These are phyloP conservation scores for Uropetala carovei DNA, from an alignment of 2,888 invertebrate genomes.

Conservation along the genomic window DNA sequence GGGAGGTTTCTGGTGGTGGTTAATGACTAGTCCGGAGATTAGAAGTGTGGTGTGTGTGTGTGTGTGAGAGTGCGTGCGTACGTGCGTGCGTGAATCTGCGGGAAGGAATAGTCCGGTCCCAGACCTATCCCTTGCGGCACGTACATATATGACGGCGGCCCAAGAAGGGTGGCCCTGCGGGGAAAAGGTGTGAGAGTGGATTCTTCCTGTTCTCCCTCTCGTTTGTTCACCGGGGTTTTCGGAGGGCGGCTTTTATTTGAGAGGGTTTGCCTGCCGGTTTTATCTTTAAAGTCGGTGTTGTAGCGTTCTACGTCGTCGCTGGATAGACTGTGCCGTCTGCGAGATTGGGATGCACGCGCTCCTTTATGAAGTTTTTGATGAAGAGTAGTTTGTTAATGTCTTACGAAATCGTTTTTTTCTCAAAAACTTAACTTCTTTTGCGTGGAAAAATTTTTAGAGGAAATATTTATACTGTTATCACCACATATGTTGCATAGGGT, in stretches of 20 bases:
- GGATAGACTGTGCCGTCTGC: not conserved
- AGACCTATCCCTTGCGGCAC: too few relatives aligned
- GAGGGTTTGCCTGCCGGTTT: not conserved
- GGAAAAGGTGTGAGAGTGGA: not conserved
- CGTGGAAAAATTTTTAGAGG: too few relatives aligned
- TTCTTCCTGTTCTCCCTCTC: not conserved
- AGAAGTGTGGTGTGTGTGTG: not conserved
- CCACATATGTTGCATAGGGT: too few relatives aligned
- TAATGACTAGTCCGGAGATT: slow-evolving; percentile 27
- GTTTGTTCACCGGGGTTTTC: not conserved
- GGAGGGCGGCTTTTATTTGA: not conserved
- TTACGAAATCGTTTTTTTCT: too few relatives aligned
- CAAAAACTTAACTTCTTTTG: too few relatives aligned
- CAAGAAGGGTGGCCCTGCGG: not conserved
- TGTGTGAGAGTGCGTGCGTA: too few relatives aligned
- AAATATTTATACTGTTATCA: too few relatives aligned
- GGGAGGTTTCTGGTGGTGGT: not conserved
- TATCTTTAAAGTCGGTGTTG: too few relatives aligned
- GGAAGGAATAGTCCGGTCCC: too few relatives aligned
- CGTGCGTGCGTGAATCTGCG: too few relatives aligned
- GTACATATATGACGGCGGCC: not conserved
- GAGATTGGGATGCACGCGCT: not conserved
- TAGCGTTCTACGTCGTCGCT: not conserved
- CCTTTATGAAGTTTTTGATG: not conserved
- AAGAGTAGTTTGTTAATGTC: not conserved